These are phyloP conservation scores for Macrotus californicus DNA, from an alignment of 2,113 vertebrate genomes.

Conservation along the genomic window DNA sequence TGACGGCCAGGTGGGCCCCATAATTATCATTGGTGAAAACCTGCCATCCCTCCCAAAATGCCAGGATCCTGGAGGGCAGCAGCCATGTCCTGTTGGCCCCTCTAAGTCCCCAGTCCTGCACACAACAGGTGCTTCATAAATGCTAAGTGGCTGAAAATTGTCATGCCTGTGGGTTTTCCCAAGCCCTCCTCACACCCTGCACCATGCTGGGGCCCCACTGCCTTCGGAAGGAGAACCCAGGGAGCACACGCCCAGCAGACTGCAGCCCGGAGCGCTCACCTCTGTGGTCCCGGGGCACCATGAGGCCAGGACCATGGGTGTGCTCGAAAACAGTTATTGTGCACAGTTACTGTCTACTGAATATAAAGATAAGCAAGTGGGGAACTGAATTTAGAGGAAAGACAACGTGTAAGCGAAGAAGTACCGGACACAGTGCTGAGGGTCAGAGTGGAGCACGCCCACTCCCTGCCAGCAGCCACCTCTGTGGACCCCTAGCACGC, in stretches of 20 bases:
- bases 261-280: background rate
- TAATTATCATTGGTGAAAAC: background rate
- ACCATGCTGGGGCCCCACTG: background rate
- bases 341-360: background rate
- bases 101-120: background rate
- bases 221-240: background rate
- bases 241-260: background rate
- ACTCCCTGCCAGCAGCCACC: background rate
- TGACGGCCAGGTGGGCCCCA: background rate
- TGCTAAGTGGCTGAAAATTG: background rate
- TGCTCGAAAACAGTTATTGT: background rate
- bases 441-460: rapidly evolving
- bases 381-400: background rate
- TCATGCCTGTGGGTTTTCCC: background rate
- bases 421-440: background rate
- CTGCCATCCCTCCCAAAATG: background rate
- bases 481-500: background rate
- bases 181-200: background rate
- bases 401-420: background rate
- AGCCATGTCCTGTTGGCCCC: background rate
- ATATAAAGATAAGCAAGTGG: background rate
- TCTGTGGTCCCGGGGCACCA: background rate
- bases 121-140: background rate
- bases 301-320: background rate
- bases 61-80: background rate